Base-by-base conservation (phyloP, 2,888 invertebrate species). In the Mongoloraphidia duomilia region DNA sequence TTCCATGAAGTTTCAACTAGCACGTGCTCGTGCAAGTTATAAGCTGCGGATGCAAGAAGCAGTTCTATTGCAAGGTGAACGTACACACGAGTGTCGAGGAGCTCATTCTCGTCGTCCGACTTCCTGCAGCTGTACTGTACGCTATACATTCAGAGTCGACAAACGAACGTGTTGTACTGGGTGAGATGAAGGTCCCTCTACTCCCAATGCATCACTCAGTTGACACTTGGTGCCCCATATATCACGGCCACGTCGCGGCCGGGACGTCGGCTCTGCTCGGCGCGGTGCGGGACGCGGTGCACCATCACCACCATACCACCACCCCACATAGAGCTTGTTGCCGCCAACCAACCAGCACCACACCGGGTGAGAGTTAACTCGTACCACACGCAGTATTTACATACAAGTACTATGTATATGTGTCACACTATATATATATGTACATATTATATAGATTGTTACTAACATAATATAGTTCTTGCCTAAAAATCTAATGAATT, bases 211-310 rank as follows among this genome's bases (percentile, higher is more conserved):
- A 68, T 69, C 69, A 69, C 68, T 60, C 66, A 63, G 64, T 65
- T 69, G 69, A 68, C 69, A 68, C 67, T 66, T 64, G 66, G 65
- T 67, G 68, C 65, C 67, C 68, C 67, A 69, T 69, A 69, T 68
- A 69, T 69, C 69, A 69, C 69, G 61, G 60, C 40, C 47, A 56
- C 60, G 61, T 58, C 61, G 55, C 58, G 47, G 46, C 52, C 41
- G 40, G 48, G 47, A 53, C 49, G 55, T 49, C 52, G 54, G 56
- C 26, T 26, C 26, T 26, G 56, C 54, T 54, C 51, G 50, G 53
- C 50, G 53, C 52, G 53, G 56, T 54, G 56, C 54, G 55, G 53
- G 53, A 53, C 53, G 44, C 37, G 43, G 37, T 52, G 42, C 55
- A 55, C 57, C 58, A 58, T 61, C 64, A 65, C 63, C 66, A 65